A percentile compares a stretch with the other conserved stretches of the same genome.
Evolutionary conservation across 2,797 vertebrate species (phyloP).

Genomic region (Chaunax sp.): DNA sequence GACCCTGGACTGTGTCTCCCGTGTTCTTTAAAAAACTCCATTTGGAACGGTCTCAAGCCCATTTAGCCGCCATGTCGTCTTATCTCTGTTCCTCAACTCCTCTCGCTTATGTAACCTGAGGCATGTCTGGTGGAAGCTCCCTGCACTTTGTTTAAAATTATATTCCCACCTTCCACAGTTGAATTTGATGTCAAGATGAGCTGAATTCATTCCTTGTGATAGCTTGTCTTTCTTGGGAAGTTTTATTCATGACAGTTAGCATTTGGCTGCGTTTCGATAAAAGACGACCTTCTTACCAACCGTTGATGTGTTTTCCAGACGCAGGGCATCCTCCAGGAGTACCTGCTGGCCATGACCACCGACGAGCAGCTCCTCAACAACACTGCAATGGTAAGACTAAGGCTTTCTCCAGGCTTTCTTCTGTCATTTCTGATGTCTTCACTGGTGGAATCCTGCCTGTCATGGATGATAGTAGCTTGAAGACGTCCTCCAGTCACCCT

Average conservation of each 20-base stretch:
- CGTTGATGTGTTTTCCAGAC: slow-evolving; percentile 81
- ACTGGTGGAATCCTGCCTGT: not conserved
- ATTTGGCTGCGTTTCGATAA: too few species aligned
- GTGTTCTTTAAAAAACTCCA: slow-evolving; percentile 49
- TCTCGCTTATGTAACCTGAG: slow-evolving; percentile 41
- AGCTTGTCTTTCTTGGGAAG: too few species aligned
- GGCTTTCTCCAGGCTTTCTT: not conserved
- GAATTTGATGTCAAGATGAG: slow-evolving; percentile 33
- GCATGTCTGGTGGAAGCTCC: slow-evolving; percentile 42
- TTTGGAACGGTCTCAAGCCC: slow-evolving; percentile 60
- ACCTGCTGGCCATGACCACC: slow-evolving; percentile 94
- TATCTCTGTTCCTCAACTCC: slow-evolving; percentile 49
- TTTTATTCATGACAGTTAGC: too few species aligned
- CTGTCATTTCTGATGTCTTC: slow-evolving; percentile 3
- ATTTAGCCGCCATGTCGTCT: slow-evolving; percentile 58
- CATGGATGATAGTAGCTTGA: not conserved
- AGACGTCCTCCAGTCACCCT: slow-evolving; percentile 16
- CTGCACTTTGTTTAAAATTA: slow-evolving; percentile 51
- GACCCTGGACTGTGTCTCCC: slow-evolving; percentile 75
- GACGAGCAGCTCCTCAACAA: slow-evolving; percentile 93
- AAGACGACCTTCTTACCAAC: too few species aligned
- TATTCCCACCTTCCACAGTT: slow-evolving; percentile 48
- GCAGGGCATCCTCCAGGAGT: slow-evolving; percentile 92
- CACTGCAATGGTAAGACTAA: slow-evolving; percentile 90
- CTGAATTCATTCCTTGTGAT: too few species aligned